Evolutionary conservation across 2,888 invertebrate genomes (phyloP), one percentile per base, ranked within the genome.

Genomic region (Cabera pusaria): DNA sequence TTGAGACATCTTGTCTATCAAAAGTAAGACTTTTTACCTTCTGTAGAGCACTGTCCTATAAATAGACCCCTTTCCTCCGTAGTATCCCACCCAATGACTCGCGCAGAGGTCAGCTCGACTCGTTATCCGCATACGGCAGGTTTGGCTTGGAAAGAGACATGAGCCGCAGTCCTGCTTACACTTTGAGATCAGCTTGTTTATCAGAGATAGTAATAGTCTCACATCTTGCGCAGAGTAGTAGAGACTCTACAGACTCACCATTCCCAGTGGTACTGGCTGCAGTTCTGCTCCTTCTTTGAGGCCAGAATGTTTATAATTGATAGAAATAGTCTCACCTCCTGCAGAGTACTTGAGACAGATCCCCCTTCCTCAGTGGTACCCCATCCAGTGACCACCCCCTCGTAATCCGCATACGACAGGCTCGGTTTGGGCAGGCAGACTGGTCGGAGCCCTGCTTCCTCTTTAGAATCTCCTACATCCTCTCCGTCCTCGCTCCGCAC

Each of bases 51-150:
- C 89, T 90, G n/a, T n/a, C n/a, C n/a, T 0, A 95, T 93, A 2
- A 93, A 90, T 4, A 91, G 81, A 0, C 96, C 96, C 6, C 92
- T 91, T 59, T 94, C 93, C 46, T 91, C 89, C 0, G 92, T 90
- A 1, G 94, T 93, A 1, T 95, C 96, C 96, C 96, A 96, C 1
- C 96, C 96, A 1, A 93, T 92, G 3, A 93, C 95, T n/a, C 93
- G 85, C 1, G 90, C 93, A n/a, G n/a, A n/a, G n/a, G n/a, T n/a
- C n/a, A n/a, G n/a, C n/a, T n/a, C n/a, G n/a, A n/a, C 23, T 72
- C 79, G 37, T 71, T 57, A 25, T 90, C 90, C 7, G 79, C 82
- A 58, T 81, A 92, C n/a, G 91, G 86, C 40, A 86, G 75, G 44
- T 92, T 91, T 35, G 75, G 58, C 0, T 90, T 83, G 0, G 97